These are phyloP conservation scores for Leucophenga varia DNA, from an alignment of 1,140 invertebrate species.

Conservation along the genomic window DNA sequence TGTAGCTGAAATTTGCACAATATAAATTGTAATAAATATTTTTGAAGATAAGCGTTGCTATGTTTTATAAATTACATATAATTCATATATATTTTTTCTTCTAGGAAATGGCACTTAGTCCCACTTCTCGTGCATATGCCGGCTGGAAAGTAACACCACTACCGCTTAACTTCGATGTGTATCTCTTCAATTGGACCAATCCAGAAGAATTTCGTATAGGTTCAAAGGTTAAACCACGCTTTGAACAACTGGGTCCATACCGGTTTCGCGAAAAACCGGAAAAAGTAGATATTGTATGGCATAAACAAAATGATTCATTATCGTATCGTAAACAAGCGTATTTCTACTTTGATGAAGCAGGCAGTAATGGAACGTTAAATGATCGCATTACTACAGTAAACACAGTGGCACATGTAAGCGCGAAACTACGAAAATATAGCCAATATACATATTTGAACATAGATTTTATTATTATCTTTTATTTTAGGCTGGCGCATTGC, in stretches of 20 bases:
- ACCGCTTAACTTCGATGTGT: conserved; percentile 74
- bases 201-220: conserved; percentile 60
- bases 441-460: neutral
- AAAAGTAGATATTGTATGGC: conserved; percentile 72
- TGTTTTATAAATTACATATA: too few relatives aligned
- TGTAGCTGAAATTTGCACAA: too few relatives aligned
- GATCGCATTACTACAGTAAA: conserved; percentile 81
- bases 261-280: conserved; percentile 69
- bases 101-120: conserved; percentile 67
- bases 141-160: conserved; percentile 74
- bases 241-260: conserved; percentile 74
- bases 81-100: too few relatives aligned
- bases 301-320: conserved; percentile 75
- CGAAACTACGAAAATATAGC: conserved; percentile 41
- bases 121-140: conserved; percentile 63
- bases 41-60: too few relatives aligned
- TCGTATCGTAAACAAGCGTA: conserved; percentile 75
- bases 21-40: too few relatives aligned
- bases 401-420: conserved; percentile 72
- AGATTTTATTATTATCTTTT: conserved; percentile 1
- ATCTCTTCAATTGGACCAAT: conserved; percentile 85
- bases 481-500: conserved; percentile 65
- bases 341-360: conserved; percentile 73
- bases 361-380: conserved; percentile 72
- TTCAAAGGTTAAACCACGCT: conserved; percentile 62